These are phyloP conservation scores for Panagrolaimus sp. DNA, from an alignment of 1,140 invertebrate species.

Conservation along the genomic window DNA sequence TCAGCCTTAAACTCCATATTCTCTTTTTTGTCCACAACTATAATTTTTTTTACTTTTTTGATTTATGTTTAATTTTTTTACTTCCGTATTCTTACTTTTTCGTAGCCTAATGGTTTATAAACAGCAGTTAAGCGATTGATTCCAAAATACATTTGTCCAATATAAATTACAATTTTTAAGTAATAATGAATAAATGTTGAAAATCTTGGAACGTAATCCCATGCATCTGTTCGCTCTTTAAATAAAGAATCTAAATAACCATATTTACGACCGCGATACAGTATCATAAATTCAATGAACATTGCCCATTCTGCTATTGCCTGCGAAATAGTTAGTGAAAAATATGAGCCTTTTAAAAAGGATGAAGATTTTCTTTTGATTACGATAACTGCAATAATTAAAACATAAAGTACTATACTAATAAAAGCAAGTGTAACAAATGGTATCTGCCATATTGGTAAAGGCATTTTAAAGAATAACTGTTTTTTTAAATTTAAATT, in stretches of 20 bases:
- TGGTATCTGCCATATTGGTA: background rate
- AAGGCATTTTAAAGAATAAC: background rate
- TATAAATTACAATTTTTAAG: background rate
- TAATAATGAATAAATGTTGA: constrained; percentile 5
- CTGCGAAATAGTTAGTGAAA: background rate
- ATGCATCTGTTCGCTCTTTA: background rate
- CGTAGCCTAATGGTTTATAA: background rate
- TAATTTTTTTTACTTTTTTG: too few relatives aligned
- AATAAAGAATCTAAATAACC: background rate
- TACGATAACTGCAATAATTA: background rate
- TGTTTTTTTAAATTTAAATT: too few relatives aligned
- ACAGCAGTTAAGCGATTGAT: constrained; percentile 1
- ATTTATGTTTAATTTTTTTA: too few relatives aligned
- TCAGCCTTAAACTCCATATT: background rate
- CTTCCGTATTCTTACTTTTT: background rate
- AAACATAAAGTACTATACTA: background rate
- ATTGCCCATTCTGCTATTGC: constrained; percentile 8
- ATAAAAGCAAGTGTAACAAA: background rate
- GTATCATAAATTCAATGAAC: constrained; percentile 9
- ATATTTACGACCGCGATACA: constrained; percentile 9
- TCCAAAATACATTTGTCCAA: background rate
- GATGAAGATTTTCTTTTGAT: background rate
- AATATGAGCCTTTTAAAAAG: background rate
- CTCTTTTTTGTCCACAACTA: background rate
- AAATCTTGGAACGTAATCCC: background rate